phyloP scores from a whole-genome alignment of 2,797 vertebrate genomes.

The Iguana delicatissima region DNA sequence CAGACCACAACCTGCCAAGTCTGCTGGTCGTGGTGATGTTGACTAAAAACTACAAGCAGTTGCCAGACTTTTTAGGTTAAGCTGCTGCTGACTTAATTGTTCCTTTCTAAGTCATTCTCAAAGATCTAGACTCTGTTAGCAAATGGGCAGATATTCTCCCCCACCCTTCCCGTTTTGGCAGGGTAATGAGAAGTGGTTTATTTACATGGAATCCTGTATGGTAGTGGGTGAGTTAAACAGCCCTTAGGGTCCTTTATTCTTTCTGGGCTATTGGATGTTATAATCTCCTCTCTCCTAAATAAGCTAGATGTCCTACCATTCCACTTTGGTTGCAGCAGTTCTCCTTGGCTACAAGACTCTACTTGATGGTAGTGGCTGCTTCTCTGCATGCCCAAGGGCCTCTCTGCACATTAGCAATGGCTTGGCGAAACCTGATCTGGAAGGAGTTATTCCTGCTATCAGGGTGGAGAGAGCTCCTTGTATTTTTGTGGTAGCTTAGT shows the following conservation, averaged over 20 bases:
- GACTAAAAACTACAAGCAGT: background rate
- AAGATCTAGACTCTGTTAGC: background rate
- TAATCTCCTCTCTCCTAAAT: background rate
- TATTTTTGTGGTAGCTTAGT: background rate
- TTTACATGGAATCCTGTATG: background rate
- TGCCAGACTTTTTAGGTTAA: background rate
- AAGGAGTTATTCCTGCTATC: constrained; percentile 15
- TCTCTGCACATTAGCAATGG: background rate
- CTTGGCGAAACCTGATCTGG: constrained; percentile 17
- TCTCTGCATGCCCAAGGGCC: background rate
- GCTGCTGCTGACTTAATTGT: background rate
- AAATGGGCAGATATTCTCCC: background rate
- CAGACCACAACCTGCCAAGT: background rate
- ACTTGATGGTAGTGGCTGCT: background rate
- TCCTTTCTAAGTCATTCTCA: background rate
- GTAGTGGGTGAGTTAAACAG: background rate
- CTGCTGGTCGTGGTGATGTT: background rate
- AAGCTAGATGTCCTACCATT: background rate
- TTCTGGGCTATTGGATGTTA: background rate
- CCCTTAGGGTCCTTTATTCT: background rate
- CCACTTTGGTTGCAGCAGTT: background rate
- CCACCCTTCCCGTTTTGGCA: background rate
- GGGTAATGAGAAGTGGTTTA: background rate
- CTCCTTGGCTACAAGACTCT: background rate
- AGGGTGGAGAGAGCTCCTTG: background rate